Evolutionary conservation across 1,140 invertebrate species (phyloP).

Genomic region (Neodiprion fabricii): DNA sequence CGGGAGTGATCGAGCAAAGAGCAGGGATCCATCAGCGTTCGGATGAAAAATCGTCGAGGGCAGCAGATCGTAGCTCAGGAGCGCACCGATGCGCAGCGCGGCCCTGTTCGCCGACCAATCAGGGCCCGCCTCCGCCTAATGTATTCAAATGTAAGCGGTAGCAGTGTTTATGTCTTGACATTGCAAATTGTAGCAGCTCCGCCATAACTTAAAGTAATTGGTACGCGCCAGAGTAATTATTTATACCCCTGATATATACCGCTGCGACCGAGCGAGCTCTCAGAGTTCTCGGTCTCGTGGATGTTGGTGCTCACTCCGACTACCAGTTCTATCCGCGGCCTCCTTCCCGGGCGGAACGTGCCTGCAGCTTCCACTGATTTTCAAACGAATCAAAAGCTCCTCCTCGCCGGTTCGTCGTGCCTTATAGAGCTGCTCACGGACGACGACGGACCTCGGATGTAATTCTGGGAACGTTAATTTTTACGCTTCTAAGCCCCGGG

Average conservation of each 20-base stretch:
- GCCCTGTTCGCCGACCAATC: conserved; percentile 46
- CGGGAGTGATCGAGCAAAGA: too few relatives aligned
- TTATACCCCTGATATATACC: conserved; percentile 58
- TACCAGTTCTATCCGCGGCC: conserved; percentile 25
- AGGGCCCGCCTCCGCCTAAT: conserved; percentile 51
- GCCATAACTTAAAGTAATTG: conserved; percentile 64
- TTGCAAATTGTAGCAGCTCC: conserved; percentile 62
- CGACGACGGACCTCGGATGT: neutral
- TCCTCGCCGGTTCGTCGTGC: neutral
- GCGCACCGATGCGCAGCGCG: conserved; percentile 45
- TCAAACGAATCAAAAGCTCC: conserved; percentile 1
- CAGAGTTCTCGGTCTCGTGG: neutral
- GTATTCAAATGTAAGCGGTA: conserved; percentile 64
- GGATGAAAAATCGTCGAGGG: conserved; percentile 16
- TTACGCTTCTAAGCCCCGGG: neutral
- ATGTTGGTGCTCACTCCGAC: conserved; percentile 23
- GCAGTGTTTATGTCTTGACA: conserved; percentile 65
- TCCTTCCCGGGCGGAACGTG: neutral
- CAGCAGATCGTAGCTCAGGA: conserved; percentile 56
- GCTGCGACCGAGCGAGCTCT: neutral
- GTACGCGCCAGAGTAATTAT: conserved; percentile 60
- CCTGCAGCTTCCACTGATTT: too few relatives aligned
- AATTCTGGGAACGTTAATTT: neutral
- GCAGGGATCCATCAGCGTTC: conserved; percentile 19
- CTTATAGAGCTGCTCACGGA: neutral